Base-by-base conservation (phyloP, 2,797 vertebrate genomes). In the Mionectes olivaceus region DNA sequence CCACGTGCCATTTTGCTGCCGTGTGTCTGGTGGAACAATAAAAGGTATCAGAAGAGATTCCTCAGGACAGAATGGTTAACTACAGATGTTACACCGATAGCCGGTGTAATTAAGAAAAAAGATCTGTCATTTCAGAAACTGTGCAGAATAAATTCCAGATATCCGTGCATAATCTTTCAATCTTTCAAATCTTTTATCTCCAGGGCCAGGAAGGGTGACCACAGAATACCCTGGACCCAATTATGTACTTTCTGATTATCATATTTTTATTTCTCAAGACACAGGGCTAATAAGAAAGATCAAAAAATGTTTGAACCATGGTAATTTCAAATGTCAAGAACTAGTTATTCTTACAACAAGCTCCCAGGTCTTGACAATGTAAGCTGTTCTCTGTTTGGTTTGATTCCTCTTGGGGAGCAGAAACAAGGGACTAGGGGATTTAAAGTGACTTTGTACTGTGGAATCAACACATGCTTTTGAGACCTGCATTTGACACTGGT, bases 281-380 rank as follows among this genome's bases (percentile, higher is more conserved):
- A 86, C 11, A 27, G 21, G 60, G 63, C 79, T 95, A 95, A 96
- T 95, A 95, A 85, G 73, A 95, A 95, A 96, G 89, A 94, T 96
- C 64, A 96, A 97, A 90, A 95, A 90, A 95, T 71, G 89, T 89
- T 82, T 97, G 93, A 97, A 89, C 85, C 76, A 90, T n/a, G 85
- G 82, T 86, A 80, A 96, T 96, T 97, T 97, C 89, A 91, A 74
- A 96, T 91, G 85, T 96, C 95, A 97, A 93, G 87, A 94, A 83
- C 77, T 90, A 96, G 95, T 91, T 96, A 87, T 93, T 86, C 86
- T 94, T 87, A 61, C 25, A 93, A 83, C 68, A 91, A 94, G 63
- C 86, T 95, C 55, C 39, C 78, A 93, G 71, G 86, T 77, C 73
- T 67, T 88, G 53, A 92, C 53, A 90, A 68, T 15, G 52, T 79